A percentile compares a stretch with the other conserved stretches of the same genome.
Conservation (phyloP, 2,113 vertebrate species). For the Lycaon pictus region DNA sequence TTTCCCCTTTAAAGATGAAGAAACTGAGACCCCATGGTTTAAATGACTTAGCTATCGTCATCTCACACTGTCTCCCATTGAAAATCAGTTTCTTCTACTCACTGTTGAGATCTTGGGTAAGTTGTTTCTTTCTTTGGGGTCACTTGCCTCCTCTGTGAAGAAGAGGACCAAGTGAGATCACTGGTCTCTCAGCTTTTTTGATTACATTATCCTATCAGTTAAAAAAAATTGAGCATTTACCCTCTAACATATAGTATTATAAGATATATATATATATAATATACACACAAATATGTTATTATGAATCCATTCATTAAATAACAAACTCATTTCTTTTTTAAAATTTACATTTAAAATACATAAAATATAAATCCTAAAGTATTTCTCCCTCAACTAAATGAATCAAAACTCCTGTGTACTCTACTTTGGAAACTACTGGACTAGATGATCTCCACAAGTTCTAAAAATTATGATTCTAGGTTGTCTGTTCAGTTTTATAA, state of each 20-base stretch:
- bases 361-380: background rate
- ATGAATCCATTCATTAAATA: background rate
- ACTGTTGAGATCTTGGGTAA: background rate
- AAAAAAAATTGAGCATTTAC: background rate
- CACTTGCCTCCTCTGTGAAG: background rate
- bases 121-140: background rate
- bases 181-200: background rate
- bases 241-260: background rate
- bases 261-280: background rate
- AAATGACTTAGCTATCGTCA: background rate
- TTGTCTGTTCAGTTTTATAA: background rate
- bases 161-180: background rate
- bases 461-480: background rate
- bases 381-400: background rate
- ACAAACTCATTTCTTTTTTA: background rate
- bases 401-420: background rate
- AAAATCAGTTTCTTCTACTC: background rate
- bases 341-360: background rate
- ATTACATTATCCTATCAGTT: background rate
- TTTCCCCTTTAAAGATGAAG: background rate
- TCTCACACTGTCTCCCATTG: background rate
- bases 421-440: background rate
- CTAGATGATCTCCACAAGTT: background rate
- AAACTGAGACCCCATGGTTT: background rate
- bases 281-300: background rate